Percentiles rank a stretch among this genome's conserved stretches.
Evolutionary conservation across 2,113 vertebrate genomes (phyloP).

Genomic region (Lynx canadensis): DNA sequence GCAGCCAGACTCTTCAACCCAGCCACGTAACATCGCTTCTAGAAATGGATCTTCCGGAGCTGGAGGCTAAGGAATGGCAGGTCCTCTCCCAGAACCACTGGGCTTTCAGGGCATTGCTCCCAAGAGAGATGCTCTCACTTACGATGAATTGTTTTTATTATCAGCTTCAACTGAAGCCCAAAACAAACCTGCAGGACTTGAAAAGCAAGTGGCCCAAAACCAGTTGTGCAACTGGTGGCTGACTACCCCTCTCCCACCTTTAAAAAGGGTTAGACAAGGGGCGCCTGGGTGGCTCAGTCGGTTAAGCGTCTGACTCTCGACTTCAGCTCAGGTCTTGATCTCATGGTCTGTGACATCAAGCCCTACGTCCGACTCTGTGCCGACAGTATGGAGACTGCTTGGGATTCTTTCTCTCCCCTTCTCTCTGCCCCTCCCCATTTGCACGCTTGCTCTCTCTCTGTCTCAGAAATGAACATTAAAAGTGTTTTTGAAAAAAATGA

Average conservation of each 20-base stretch:
- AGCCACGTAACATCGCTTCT: not conserved
- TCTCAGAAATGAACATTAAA: too few species aligned
- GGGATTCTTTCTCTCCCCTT: too few species aligned
- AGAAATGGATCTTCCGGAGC: slow-evolving; percentile 41
- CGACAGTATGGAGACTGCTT: too few species aligned
- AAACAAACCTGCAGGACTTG: not conserved
- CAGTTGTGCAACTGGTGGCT: not conserved
- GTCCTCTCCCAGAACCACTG: not conserved
- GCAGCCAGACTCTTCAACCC: slow-evolving; percentile 8
- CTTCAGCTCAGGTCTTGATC: too few species aligned
- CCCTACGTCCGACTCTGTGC: too few species aligned
- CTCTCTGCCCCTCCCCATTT: too few species aligned
- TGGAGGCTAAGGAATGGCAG: not conserved
- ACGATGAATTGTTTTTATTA: not conserved
- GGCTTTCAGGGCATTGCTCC: not conserved
- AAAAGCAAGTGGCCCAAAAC: not conserved
- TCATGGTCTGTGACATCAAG: too few species aligned
- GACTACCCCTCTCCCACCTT: not conserved
- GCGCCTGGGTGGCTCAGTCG: too few species aligned
- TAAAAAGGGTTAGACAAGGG: too few species aligned
- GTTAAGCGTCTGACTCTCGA: too few species aligned
- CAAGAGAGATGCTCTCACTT: not conserved
- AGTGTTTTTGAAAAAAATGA: too few species aligned
- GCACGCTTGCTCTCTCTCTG: too few species aligned
- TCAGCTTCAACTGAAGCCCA: not conserved